A percentile compares a stretch with the other conserved stretches of the same genome.
phyloP scores from a whole-genome alignment of 2,888 invertebrate species.

The Euzetes globulus region DNA sequence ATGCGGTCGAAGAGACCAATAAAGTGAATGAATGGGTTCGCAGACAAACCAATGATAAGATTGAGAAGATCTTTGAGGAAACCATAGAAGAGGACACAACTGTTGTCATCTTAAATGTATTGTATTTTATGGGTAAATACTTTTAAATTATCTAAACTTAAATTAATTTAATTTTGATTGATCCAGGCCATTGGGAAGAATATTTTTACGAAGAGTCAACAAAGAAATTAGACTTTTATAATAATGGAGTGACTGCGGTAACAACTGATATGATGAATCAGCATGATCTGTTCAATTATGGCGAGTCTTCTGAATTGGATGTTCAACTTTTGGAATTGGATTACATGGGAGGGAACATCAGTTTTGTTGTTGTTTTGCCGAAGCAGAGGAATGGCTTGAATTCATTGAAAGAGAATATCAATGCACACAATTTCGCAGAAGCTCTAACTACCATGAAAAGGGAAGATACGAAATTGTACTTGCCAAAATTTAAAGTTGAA shows the following conservation, averaged over 20 bases:
- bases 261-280: neutral
- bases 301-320: neutral
- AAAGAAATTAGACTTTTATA: neutral
- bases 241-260: neutral
- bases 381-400: neutral
- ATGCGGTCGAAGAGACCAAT: neutral
- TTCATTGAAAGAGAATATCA: neutral
- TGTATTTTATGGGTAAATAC: neutral
- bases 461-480: neutral
- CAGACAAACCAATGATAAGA: neutral
- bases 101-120: neutral
- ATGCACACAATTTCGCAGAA: neutral
- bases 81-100: neutral
- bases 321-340: neutral
- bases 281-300: neutral
- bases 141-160: neutral
- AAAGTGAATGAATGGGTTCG: neutral
- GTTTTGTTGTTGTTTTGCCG: constrained; percentile 9
- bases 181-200: neutral
- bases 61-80: neutral
- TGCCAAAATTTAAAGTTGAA: neutral
- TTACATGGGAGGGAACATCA: neutral
- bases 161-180: neutral
- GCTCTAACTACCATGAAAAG: neutral
- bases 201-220: neutral